Conservation (phyloP, 2,113 vertebrate species). For the Felis chaus region DNA sequence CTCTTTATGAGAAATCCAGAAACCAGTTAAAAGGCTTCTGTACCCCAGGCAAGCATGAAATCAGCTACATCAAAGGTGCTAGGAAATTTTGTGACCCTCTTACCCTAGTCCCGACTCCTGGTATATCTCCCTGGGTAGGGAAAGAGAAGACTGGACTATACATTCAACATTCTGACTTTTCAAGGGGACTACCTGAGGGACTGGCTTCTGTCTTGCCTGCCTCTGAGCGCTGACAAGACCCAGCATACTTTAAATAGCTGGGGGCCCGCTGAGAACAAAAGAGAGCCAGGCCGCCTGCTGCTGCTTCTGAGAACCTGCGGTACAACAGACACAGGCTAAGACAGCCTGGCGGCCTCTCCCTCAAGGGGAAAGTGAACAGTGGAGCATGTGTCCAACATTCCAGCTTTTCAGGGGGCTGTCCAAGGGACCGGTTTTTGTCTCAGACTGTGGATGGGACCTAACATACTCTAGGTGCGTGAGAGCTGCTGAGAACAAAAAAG, state of each 20-base stretch:
- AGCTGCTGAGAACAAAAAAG: not conserved
- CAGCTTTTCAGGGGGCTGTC: not conserved
- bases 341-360: not conserved
- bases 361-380: not conserved
- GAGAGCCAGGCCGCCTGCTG: not conserved
- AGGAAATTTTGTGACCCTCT: not conserved
- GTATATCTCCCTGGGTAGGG: not conserved
- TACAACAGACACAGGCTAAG: not conserved
- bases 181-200: not conserved
- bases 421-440: not conserved
- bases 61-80: not conserved
- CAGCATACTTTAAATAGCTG: not conserved
- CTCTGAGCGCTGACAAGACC: not conserved
- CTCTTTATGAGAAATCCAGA: not conserved
- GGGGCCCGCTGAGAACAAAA: not conserved
- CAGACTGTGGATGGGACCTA: not conserved
- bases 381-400: not conserved
- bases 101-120: not conserved
- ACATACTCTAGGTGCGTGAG: not conserved
- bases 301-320: not conserved
- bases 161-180: slow-evolving; percentile 7
- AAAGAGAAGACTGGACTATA: not conserved
- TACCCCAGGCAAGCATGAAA: not conserved
- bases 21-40: not conserved
- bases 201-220: slow-evolving; percentile 37